Evolutionary conservation across 2,113 vertebrate species (phyloP), one percentile per base, ranked within the genome.

Genomic region (Bambusicola thoracicus): DNA sequence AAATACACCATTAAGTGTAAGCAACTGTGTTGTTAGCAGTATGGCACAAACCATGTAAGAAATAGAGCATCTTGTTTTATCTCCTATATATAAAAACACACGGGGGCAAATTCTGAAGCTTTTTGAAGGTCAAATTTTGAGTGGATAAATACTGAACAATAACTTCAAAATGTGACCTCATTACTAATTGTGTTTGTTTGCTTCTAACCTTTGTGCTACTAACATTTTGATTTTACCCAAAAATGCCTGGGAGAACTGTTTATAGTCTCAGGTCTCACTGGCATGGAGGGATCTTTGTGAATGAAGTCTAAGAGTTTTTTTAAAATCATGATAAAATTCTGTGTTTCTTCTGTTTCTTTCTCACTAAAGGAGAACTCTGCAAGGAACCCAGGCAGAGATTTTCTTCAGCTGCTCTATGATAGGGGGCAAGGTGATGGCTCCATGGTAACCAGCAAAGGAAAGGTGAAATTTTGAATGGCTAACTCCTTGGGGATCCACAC

Each of bases 301-400:
- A 86, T 29, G 32, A 96, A 97, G 49, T 74, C 90, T 94, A 66
- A 93, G 81, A 96, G 40, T 92, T 95, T 96, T 85, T 85, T 94
- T 94, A 91, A 96, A 97, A 97, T 93, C 94, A 94, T 96, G 94
- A 70, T 95, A 93, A 97, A 59, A 96, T 94, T 73, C 81, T 63
- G 92, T 44, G 77, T 59, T 84, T 80, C 43, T 55, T 51, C 38
- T 81, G 8, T 59, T 17, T 69, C 15, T 48, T 69, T 79, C 43
- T 58, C 36, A 44, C 66, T 56, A 68, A 61, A 90, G 15, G 36
- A 83, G 44, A 87, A 74, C 44, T 40, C n/a, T 66, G 24, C 38
- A 77, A 90, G 63, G 27, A 58, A 74, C 27, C 17, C 7, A 73
- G 32, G 55, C 20, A 77, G 63, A 85, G 11, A 66, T 58, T 85